Base-by-base conservation (phyloP, 2,888 invertebrate genomes). In the Agapostemon virescens region DNA sequence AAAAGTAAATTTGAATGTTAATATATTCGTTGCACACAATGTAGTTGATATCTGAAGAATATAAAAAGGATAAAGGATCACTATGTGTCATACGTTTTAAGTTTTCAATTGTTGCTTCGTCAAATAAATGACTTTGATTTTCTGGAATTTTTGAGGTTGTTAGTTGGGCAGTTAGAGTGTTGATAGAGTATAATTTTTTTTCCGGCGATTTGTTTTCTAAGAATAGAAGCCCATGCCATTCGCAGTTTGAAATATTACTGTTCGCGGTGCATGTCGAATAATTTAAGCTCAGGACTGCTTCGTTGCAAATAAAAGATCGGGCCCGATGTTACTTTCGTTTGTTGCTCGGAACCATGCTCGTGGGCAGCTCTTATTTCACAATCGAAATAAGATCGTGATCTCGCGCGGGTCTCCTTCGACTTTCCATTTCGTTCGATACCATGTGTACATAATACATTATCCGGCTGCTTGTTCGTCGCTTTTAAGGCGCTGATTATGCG, bases 351-450 rank as follows among this genome's bases (percentile, higher is more conserved):
- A 42, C 69, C 69, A 63, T 30, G 72, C 70, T 58, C 70, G 61
- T 70, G 79, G 82, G 67, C 77, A 77, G 78, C 77, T 81, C 77
- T 86, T 82, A 73, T 87, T 86, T 88, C 85, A 82, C 86, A 88
- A 88, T 87, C 80, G 71, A 81, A 74, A 81, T 79, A 81, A 84
- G 87, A 88, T 88, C 86, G 82, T 84, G 88, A 87, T 88, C 88
- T 86, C 84, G 77, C 69, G 66, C 77, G 81, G 71, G 67, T 71
- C 79, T 84, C 83, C 82, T 83, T 86, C 86, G 84, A 88, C 88
- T 88, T 88, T 88, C 87, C 88, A 86, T 88, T 88, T 88, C 83
- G 84, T 85, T 77, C 79, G 82, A 83, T 83, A 83, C 61, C 49
- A 33, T 70, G 71, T 69, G 76, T 64, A 76, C 76, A 74, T 82